These are phyloP conservation scores for Gorsachius goisagi DNA, from an alignment of 2,113 vertebrate genomes.

Conservation along the genomic window DNA sequence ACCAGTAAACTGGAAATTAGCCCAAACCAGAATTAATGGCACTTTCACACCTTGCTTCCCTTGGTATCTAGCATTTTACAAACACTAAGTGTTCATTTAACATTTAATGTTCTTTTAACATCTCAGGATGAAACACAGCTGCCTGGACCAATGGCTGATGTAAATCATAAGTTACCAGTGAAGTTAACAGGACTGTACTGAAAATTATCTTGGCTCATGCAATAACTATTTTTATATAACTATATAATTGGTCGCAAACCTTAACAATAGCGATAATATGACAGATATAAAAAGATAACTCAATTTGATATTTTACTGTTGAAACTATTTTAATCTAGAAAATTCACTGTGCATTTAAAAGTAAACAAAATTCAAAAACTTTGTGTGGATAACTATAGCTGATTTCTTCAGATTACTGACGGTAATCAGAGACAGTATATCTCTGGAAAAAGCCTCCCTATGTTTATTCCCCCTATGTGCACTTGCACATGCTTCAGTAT, in stretches of 20 bases:
- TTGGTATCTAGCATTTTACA: background rate
- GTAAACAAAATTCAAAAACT: background rate
- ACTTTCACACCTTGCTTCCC: background rate
- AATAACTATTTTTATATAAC: background rate
- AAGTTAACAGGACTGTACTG: background rate
- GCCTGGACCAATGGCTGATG: background rate
- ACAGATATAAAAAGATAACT: background rate
- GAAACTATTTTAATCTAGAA: background rate
- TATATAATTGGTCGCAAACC: background rate
- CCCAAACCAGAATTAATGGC: background rate
- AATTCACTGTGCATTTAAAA: background rate
- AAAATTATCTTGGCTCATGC: background rate
- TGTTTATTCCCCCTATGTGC: background rate
- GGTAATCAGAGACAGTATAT: background rate
- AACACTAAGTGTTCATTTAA: background rate
- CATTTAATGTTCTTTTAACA: background rate
- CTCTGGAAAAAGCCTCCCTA: background rate
- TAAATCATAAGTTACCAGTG: background rate
- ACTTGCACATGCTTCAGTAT: background rate
- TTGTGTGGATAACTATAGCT: background rate
- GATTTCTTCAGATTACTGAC: background rate
- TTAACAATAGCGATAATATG: background rate
- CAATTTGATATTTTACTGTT: background rate
- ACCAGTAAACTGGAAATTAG: background rate
- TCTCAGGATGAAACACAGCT: background rate